Evolutionary conservation across 1,140 invertebrate species (phyloP).

Genomic region (Laupala kohalensis): DNA sequence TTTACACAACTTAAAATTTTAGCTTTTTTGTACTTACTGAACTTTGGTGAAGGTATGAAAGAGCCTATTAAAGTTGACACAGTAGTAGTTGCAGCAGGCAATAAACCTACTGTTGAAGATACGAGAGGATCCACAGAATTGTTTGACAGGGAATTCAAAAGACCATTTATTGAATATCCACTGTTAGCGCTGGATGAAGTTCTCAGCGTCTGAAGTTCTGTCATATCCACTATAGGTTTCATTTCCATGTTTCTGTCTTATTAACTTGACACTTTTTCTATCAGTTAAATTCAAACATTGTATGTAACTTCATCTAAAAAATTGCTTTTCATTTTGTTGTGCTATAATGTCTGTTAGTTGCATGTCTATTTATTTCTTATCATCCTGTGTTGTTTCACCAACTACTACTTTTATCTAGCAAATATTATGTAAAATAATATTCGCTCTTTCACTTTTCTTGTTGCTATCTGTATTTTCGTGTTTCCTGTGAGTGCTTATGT

Average conservation of each 20-base stretch:
- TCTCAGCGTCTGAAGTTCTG: conserved; percentile 5
- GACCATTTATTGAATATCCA: conserved; percentile 8
- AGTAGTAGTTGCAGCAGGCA: neutral
- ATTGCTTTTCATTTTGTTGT: no score
- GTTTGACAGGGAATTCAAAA: conserved; percentile 1
- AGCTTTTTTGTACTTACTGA: conserved; percentile 6
- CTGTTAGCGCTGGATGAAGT: neutral
- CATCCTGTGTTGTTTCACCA: no score
- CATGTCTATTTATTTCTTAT: no score
- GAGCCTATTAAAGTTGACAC: neutral
- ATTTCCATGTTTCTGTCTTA: conserved; percentile 2
- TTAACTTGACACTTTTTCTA: no score
- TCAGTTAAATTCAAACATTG: no score
- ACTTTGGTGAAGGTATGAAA: conserved; percentile 2
- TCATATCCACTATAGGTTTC: conserved; percentile 8
- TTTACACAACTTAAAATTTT: no score
- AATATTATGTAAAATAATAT: no score
- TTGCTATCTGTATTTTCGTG: no score
- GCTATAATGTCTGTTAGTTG: no score
- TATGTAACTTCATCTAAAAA: no score
- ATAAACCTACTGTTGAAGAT: neutral
- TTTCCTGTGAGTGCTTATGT: neutral
- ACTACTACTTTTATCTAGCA: no score
- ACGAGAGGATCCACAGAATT: conserved; percentile 3
- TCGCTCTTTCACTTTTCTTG: no score